Base-by-base conservation (phyloP, 2,888 invertebrate species). In the Lycophotia porphyrea region DNA sequence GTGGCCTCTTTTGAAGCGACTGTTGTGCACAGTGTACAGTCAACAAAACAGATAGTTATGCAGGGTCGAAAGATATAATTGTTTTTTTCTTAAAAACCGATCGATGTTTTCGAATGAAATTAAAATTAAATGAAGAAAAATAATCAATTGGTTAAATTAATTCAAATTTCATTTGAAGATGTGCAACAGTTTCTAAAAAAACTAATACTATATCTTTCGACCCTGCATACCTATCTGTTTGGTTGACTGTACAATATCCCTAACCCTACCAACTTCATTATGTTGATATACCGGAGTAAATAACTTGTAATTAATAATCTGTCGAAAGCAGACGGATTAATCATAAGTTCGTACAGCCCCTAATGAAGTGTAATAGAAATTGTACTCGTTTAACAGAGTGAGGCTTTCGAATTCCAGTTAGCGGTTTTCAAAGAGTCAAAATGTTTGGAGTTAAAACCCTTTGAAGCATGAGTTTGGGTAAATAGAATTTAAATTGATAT, bases 241-340 rank as follows among this genome's bases (percentile, higher is more conserved):
- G n/a, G n/a, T n/a, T n/a, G n/a, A n/a, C n/a, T n/a, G n/a, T n/a
- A 60, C 5, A 49, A 3, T 18, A 31, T 13, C 65, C 84, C 31
- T 73, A 70, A 65, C 9, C 11, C 63, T 24, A 11, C 27, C 24
- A 60, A 74, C 61, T 76, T 65, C n/a, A 44, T 69, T 47, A 73
- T 76, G 61, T 79, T 76, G 80, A 78, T 72, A 74, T 70, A 52
- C 47, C 64, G 39, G 8, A 74, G 77, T 67, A 78, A 88, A 87
- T 85, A 87, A 75, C 61, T 84, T 73, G 83, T 85, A 83, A 90
- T 89, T 89, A 89, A 89, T 88, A 85, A 82, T 80, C 82, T 87
- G 89, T 79, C 84, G 76, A 88, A 82, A 55, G 44, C 89, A 89
- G 87, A 69, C n/a, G 69, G 80, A 78, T 85, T 85, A 85, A 84